phyloP scores from a whole-genome alignment of 2,888 invertebrate genomes.

The Liopterus haemorrhoidalis region DNA sequence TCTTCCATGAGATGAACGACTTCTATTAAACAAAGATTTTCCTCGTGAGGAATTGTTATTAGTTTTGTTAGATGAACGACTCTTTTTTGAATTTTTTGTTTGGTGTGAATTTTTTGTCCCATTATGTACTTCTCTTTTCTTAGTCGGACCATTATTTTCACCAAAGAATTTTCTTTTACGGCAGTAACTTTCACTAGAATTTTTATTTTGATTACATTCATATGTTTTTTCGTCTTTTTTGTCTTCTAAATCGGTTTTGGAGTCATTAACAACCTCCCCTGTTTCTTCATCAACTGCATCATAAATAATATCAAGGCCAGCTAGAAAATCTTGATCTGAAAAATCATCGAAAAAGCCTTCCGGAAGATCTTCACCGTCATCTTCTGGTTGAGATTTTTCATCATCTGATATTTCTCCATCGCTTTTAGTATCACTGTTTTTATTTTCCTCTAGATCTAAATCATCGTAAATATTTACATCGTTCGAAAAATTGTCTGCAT shows the following conservation, averaged over 20 bases:
- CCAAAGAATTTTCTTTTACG: neutral
- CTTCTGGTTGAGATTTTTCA: no score
- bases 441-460: no score
- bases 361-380: conserved; percentile 42
- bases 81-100: neutral
- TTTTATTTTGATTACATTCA: no score
- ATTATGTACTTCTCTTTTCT: conserved; percentile 2
- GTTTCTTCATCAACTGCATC: conserved; percentile 39
- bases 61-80: neutral
- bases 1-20: no score
- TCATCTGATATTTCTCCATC: no score
- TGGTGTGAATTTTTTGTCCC: conserved; percentile 1
- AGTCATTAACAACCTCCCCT: neutral
- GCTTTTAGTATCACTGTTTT: no score
- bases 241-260: conserved; percentile 7
- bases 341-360: conserved; percentile 45
- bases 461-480: no score
- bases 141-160: neutral
- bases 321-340: conserved; percentile 44
- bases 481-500: no score
- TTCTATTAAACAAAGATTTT: no score
- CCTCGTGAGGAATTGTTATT: conserved; percentile 1
- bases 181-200: neutral
- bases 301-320: conserved; percentile 44
- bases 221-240: conserved; percentile 1